These are phyloP conservation scores for Crematogaster levior DNA, from an alignment of 2,888 invertebrate species.

Conservation along the genomic window DNA sequence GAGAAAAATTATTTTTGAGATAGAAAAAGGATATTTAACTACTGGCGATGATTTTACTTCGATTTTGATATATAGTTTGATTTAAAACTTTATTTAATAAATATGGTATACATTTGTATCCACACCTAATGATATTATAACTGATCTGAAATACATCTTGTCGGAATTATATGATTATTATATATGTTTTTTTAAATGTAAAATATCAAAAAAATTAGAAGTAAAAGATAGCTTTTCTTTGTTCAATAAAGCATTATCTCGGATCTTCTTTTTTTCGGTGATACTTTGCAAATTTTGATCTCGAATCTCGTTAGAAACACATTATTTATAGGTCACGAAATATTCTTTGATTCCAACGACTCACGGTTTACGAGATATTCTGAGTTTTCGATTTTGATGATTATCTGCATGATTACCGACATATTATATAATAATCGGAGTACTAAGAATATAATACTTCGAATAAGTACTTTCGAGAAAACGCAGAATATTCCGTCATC, in stretches of 20 bases:
- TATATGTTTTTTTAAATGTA: not conserved
- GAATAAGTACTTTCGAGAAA: too few relatives aligned
- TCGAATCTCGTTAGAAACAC: constrained; percentile 52
- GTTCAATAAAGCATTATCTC: not conserved
- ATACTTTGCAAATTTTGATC: constrained; percentile 14
- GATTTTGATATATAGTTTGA: not conserved
- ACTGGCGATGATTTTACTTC: not conserved
- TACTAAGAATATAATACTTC: not conserved
- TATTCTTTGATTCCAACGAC: not conserved
- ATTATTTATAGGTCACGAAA: not conserved
- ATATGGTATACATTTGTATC: not conserved
- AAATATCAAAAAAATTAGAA: not conserved
- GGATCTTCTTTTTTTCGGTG: not conserved
- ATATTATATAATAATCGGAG: constrained; percentile 9
- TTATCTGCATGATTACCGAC: not conserved
- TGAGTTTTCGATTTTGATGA: not conserved
- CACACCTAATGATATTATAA: not conserved
- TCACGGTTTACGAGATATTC: not conserved
- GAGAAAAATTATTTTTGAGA: not conserved
- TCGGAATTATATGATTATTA: not conserved
- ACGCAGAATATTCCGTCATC: not conserved
- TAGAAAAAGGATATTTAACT: not conserved
- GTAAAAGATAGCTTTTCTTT: not conserved
- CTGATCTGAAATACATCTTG: not conserved
- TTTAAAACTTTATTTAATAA: not conserved